Conservation (phyloP, 1,140 invertebrate genomes). For the Tetramorium parvispinum region DNA sequence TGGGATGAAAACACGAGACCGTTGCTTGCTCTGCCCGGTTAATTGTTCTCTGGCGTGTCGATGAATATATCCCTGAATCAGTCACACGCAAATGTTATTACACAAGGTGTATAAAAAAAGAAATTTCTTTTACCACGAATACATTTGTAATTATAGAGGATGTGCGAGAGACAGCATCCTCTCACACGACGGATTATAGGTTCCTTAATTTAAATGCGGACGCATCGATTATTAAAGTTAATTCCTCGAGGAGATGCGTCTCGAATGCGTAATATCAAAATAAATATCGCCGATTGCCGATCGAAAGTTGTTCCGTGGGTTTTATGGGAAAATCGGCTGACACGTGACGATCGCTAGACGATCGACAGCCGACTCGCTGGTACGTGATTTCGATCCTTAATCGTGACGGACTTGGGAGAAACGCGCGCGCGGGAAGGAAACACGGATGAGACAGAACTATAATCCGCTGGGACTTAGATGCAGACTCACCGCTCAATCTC, state of each 20-base stretch:
- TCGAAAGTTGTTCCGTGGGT: conserved; percentile 72
- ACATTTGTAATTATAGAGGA: not conserved
- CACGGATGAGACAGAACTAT: conserved; percentile 51
- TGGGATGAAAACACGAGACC: conserved; percentile 67
- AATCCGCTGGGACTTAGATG: conserved; percentile 38
- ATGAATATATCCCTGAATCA: conserved; percentile 70
- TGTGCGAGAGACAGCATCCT: not conserved
- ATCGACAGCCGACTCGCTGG: conserved; percentile 65
- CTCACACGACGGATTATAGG: not conserved
- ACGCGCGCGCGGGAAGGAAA: conserved; percentile 25
- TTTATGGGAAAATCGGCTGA: conserved; percentile 75
- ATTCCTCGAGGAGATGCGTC: not conserved
- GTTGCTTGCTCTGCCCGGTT: conserved; percentile 81
- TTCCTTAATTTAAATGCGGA: not conserved
- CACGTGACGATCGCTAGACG: conserved; percentile 71
- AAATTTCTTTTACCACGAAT: conserved; percentile 43
- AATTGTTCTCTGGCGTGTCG: conserved; percentile 85
- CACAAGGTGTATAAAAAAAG: conserved; percentile 43
- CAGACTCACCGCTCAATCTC: not conserved
- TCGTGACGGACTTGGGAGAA: conserved; percentile 39
- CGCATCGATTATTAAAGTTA: not conserved
- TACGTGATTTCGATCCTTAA: conserved; percentile 74
- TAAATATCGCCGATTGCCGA: conserved; percentile 62
- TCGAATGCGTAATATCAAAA: not conserved
- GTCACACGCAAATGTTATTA: conserved; percentile 78